Evolutionary conservation across 2,113 vertebrate species (phyloP).

Genomic region (Cephalophus harveyi): DNA sequence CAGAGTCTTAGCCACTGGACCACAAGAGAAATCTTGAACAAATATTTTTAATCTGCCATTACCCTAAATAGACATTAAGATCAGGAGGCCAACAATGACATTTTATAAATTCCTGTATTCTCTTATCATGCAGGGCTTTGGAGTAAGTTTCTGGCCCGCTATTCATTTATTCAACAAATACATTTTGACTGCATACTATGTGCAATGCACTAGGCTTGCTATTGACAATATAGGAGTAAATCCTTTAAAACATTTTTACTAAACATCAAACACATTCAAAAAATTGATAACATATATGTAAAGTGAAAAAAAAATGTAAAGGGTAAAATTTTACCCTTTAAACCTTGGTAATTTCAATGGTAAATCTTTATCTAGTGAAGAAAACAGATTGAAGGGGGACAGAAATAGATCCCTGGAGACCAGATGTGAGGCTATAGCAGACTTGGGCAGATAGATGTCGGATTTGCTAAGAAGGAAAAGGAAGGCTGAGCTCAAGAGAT

Average conservation of each 20-base stretch:
- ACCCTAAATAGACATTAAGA: not conserved
- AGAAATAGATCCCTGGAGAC: not conserved
- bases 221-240: not conserved
- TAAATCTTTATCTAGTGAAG: not conserved
- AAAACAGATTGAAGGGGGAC: not conserved
- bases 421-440: not conserved
- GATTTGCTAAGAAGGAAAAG: not conserved
- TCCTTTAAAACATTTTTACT: not conserved
- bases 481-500: not conserved
- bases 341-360: not conserved
- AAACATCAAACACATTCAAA: not conserved
- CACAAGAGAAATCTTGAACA: not conserved
- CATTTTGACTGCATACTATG: not conserved
- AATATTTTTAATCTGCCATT: constrained; percentile 8
- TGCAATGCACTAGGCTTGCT: not conserved
- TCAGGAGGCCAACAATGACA: not conserved
- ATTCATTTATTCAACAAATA: not conserved
- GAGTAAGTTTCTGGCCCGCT: not conserved
- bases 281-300: not conserved
- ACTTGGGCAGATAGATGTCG: not conserved
- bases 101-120: not conserved
- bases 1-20: not conserved
- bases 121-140: not conserved
- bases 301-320: not conserved
- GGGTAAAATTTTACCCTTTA: not conserved